Evolutionary conservation across 2,888 invertebrate genomes (phyloP), one percentile per base, ranked within the genome.

Genomic region (Hydrotaea cyrtoneurina): DNA sequence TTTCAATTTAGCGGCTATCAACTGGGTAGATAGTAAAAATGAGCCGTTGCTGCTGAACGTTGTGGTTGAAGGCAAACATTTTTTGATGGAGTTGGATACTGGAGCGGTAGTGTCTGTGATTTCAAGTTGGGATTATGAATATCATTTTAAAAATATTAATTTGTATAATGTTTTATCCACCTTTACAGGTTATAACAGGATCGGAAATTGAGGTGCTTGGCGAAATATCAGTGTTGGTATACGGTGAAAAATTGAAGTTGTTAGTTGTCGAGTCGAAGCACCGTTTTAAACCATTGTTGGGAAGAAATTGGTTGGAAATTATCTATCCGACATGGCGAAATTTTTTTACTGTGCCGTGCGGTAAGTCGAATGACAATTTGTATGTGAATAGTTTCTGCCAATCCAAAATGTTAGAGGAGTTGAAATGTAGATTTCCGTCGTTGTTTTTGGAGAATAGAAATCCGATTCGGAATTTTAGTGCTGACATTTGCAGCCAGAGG

Each of bases 261-360:
- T 8, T 36, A 8, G 8, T 36, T 5, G 8, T 36, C 36, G 8
- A 36, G 8, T 36, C 36, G 36, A 36, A 36, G 3, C 36, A 36
- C 36, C 36, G 36, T 36, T 36, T 36, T 36, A 36, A 3, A 36
- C 36, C 3, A 36, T 36, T 36, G 8, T 5, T 36, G 36, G 36
- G 36, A n/a, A n/a, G n/a, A n/a, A n/a, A n/a, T n/a, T n/a, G n/a
- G 75, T 36, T 84, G 15, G 78, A 81, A n/a, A 59, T 73, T 23
- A 81, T 81, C 5, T 78, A 71, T 46, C 66, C 73, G 10, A 10
- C 19, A 17, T 79, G 79, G 76, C 73, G 66, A 43, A 62, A 53
- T 19, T 78, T 55, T 74, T 83, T 80, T 62, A 55, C 43, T 43
- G 26, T 50, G 23, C 36, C 2, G n/a, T 19, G 19, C 39, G 75